A percentile compares a stretch with the other conserved stretches of the same genome.
Conservation (phyloP, 37 sponge, comb jelly and placozoan species). For the Beroe forskalii region DNA sequence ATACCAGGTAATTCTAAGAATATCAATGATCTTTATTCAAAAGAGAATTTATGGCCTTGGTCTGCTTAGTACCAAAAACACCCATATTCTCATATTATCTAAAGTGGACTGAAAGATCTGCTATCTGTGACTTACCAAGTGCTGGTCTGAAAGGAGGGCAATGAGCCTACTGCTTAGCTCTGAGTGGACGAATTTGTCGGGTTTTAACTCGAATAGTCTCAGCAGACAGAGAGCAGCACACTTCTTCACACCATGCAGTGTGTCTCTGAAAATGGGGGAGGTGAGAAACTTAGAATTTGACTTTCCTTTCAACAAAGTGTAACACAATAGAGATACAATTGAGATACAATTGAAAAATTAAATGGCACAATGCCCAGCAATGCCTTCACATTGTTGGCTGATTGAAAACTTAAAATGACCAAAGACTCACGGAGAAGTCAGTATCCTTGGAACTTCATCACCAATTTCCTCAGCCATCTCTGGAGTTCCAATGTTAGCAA, state of each 20-base stretch:
- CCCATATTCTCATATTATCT: too few species aligned
- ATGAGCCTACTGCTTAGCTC: slow-evolving; percentile 72
- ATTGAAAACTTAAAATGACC: too few species aligned
- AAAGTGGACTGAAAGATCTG: too few species aligned
- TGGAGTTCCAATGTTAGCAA: slow-evolving; percentile 88
- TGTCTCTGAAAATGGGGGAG: slow-evolving; percentile 68
- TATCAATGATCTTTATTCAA: too few species aligned
- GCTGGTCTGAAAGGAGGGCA: slow-evolving; percentile 81
- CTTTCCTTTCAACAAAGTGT: too few species aligned
- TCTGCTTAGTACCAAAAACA: too few species aligned
- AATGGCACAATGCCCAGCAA: too few species aligned
- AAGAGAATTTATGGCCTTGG: too few species aligned
- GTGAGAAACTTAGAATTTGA: neutral
- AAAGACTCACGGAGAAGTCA: slow-evolving; percentile 75
- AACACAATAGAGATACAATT: too few species aligned
- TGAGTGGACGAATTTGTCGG: slow-evolving; percentile 70
- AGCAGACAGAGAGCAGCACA: slow-evolving; percentile 87
- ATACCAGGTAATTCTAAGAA: too few species aligned
- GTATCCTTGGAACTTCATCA: slow-evolving; percentile 76
- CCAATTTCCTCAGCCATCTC: slow-evolving; percentile 87
- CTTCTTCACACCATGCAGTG: slow-evolving; percentile 81
- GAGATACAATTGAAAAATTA: too few species aligned
- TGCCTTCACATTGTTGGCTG: too few species aligned
- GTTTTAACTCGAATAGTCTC: slow-evolving; percentile 73
- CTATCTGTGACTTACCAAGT: slow-evolving; percentile 81